phyloP scores from a whole-genome alignment of 2,113 vertebrate genomes.

The Eonycteris spelaea region DNA sequence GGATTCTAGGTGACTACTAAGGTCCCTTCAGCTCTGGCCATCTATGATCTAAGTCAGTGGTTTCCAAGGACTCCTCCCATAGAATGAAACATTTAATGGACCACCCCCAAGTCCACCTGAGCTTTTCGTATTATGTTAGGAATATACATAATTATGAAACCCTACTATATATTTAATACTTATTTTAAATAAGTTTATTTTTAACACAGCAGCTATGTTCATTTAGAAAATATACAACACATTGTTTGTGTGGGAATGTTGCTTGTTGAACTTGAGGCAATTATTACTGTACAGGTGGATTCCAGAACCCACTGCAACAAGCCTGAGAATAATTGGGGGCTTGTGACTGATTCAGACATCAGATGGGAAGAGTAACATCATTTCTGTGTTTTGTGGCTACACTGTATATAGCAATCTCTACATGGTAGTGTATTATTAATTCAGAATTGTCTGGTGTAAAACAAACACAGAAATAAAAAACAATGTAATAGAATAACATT shows the following conservation, averaged over 20 bases:
- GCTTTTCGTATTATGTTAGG: neutral
- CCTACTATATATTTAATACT: neutral
- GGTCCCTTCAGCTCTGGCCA: neutral
- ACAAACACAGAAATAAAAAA: neutral
- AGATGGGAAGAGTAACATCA: neutral
- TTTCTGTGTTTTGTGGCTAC: neutral
- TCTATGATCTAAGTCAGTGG: neutral
- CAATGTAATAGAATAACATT: neutral
- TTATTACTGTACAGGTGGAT: neutral
- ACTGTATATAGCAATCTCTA: neutral
- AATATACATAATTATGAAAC: neutral
- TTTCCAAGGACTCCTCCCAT: neutral
- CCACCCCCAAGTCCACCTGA: neutral
- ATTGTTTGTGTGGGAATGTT: neutral
- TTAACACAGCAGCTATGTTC: neutral
- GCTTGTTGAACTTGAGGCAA: neutral
- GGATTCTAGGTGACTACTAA: neutral
- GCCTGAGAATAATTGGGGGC: neutral
- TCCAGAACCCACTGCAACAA: neutral
- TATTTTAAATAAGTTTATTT: neutral
- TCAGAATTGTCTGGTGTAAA: neutral
- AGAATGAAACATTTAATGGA: neutral
- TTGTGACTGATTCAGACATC: neutral
- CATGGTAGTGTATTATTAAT: neutral
- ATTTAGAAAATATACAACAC: constrained; percentile 4